Evolutionary conservation across 2,113 vertebrate species (phyloP).

Genomic region (Octodon degus): DNA sequence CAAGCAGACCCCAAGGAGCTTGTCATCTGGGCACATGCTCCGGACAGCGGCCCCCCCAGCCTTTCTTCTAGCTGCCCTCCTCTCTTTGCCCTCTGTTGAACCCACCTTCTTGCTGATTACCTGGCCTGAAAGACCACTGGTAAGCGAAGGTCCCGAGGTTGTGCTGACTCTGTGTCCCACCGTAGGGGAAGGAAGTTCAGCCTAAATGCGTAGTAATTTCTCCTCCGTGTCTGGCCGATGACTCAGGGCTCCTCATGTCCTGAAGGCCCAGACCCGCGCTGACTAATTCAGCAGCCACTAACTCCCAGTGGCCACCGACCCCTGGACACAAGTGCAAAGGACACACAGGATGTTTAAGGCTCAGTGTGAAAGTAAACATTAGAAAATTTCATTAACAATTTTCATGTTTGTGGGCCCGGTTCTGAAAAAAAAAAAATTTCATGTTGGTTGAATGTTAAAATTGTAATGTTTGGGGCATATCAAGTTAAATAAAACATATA

Average conservation of each 20-base stretch:
- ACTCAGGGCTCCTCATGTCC: background rate
- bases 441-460: background rate
- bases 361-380: background rate
- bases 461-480: background rate
- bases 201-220: background rate
- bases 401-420: too few species aligned
- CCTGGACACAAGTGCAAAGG: background rate
- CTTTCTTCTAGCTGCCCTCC: background rate
- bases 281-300: too few species aligned
- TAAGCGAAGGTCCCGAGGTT: background rate
- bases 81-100: background rate
- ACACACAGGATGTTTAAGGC: background rate
- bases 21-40: fast-evolving
- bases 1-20: background rate
- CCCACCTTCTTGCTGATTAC: background rate
- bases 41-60: too few species aligned
- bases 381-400: background rate
- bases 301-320: too few species aligned
- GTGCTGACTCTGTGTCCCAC: background rate
- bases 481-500: background rate
- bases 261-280: background rate
- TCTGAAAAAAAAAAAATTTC: background rate
- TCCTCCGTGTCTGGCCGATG: too few species aligned
- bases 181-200: background rate
- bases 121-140: background rate